A percentile compares a stretch with the other conserved stretches of the same genome.
Evolutionary conservation across 2,113 vertebrate species (phyloP).

Genomic region (Onychostoma macrolepis): DNA sequence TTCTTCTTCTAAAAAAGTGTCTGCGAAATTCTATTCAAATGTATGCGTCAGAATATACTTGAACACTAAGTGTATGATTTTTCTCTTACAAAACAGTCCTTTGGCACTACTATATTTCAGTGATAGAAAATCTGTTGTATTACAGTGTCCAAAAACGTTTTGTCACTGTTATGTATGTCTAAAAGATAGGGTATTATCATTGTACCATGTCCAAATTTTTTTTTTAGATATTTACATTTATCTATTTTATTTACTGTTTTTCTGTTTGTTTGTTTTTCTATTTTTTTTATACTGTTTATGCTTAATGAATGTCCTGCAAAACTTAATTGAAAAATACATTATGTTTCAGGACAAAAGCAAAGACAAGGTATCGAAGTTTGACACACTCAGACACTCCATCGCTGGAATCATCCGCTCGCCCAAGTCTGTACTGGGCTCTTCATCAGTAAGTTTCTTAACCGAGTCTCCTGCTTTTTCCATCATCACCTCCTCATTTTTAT

Average conservation of each 20-base stretch:
- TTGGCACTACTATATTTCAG: neutral
- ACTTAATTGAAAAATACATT: neutral
- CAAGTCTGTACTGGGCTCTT: conserved; percentile 87
- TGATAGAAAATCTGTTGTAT: neutral
- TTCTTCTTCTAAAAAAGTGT: neutral
- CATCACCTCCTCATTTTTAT: neutral
- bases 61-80: neutral
- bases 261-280: neutral
- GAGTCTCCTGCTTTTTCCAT: neutral
- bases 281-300: neutral
- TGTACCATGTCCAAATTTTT: neutral
- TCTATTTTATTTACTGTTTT: neutral
- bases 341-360: conserved; percentile 86
- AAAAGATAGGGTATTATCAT: neutral
- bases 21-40: neutral
- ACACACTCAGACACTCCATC: conserved; percentile 94
- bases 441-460: conserved; percentile 81
- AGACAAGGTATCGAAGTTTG: conserved; percentile 91
- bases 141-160: neutral
- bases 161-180: neutral
- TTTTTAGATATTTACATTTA: too few relatives aligned
- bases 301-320: neutral
- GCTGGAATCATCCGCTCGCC: conserved; percentile 93
- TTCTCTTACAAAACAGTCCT: neutral
- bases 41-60: neutral